Percentiles rank a stretch among this genome's conserved stretches.
Conservation (phyloP, 2,888 invertebrate species). For the Unio pictorum region DNA sequence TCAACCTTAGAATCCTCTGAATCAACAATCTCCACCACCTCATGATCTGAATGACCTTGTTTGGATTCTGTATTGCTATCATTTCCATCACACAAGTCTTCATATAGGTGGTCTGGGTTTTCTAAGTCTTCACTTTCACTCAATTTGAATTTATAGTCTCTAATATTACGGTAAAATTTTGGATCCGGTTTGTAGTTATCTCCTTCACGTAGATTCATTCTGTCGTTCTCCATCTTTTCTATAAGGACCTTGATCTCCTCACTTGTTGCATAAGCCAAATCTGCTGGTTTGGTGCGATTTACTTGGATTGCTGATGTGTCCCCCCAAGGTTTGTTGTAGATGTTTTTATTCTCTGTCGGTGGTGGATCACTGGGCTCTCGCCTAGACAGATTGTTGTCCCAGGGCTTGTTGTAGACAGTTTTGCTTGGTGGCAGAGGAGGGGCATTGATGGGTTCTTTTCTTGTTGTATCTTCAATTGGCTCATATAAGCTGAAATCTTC, state of each 20-base stretch:
- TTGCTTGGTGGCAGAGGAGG: too few species aligned
- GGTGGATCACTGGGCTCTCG: too few species aligned
- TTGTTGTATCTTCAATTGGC: too few species aligned
- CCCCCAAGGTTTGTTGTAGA: constrained; percentile 34
- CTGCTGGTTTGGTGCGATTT: constrained; percentile 30
- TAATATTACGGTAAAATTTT: constrained; percentile 30
- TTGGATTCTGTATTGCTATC: constrained; percentile 27
- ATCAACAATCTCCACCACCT: constrained; percentile 30
- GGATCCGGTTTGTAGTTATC: constrained; percentile 21
- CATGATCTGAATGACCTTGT: constrained; percentile 25
- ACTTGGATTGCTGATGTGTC: constrained; percentile 13
- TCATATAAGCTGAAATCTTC: too few species aligned
- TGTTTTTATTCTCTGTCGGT: background rate
- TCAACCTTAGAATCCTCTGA: constrained; percentile 38
- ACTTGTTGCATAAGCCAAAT: constrained; percentile 49
- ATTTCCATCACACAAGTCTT: constrained; percentile 10
- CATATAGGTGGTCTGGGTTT: constrained; percentile 9
- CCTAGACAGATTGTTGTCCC: too few species aligned
- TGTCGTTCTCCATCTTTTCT: constrained; percentile 45
- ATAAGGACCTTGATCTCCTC: constrained; percentile 49
- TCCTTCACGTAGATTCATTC: constrained; percentile 37
- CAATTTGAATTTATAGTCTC: constrained; percentile 24
- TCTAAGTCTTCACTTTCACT: constrained; percentile 16
- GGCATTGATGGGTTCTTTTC: too few species aligned
- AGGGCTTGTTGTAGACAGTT: too few species aligned